Base-by-base conservation (phyloP, 2,888 invertebrate genomes). In the Taphrorychus bicolor region DNA sequence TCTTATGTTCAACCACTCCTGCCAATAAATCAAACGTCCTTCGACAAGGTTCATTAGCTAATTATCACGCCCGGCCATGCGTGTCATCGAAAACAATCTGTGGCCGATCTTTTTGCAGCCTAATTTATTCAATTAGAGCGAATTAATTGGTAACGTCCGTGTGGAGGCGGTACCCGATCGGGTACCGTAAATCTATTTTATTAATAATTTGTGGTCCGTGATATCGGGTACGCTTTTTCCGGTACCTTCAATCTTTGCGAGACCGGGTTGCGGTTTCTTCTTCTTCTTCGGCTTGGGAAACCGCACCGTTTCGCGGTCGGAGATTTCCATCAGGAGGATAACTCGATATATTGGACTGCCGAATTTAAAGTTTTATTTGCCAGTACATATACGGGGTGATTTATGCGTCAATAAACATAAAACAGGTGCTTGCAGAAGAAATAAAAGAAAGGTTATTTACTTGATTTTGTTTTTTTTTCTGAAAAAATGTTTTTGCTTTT, bases 11-110 rank as follows among this genome's bases (percentile, higher is more conserved):
- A 45, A 4, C 45, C 7, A 11, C 57, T 58, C 23, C 40, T 11
- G 22, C 53, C 59, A 67, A 62, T 67, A 62, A 52, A 62, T 62
- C 53, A 59, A 61, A 59, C 32, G 40, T 58, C 57, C 59, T 41
- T 54, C 16, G 67, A 67, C 58, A 63, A 23, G 67, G 56, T 67
- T 67, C 67, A 67, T 67, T 67, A 67, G 53, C 62, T 62, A 67
- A 67, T 67, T 67, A 67, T 63, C 62, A 54, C 67, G 61, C 62
- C 58, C 45, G 14, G 14, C 59, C 59, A 62, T 52, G 53, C 67
- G 67, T 59, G 62, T 67, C 62, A 67, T 63, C 42, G 62, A 62
- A 62, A 67, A 67, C 67, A 67, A 67, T 67, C 67, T 48, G 18
- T 32, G 49, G 24, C 16, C 54, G 24, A 54, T 54, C 32, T 54